These are phyloP conservation scores for Battus philenor DNA, from an alignment of 1,140 invertebrate genomes.

Conservation along the genomic window DNA sequence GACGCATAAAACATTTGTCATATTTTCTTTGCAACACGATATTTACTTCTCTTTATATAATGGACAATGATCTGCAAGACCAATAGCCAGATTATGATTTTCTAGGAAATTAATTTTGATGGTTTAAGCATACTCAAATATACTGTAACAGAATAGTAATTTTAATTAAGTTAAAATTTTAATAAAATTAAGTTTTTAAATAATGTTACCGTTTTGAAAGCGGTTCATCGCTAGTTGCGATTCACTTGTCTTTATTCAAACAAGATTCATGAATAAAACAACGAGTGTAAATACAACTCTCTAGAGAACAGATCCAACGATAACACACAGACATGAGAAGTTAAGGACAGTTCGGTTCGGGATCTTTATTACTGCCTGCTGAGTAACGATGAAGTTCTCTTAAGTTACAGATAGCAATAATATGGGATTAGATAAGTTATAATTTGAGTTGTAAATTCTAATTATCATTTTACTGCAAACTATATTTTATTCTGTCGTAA, in stretches of 20 bases:
- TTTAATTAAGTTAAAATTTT: too few relatives aligned
- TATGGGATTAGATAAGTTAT: constrained; percentile 44
- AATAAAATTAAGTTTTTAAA: too few relatives aligned
- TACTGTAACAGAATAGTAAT: too few relatives aligned
- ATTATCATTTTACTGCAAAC: not conserved
- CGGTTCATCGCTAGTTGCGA: constrained; percentile 24
- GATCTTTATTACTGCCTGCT: constrained; percentile 46
- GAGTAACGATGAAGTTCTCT: constrained; percentile 42
- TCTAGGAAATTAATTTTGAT: too few relatives aligned
- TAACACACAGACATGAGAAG: constrained; percentile 43
- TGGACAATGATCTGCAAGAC: too few relatives aligned
- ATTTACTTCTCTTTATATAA: too few relatives aligned
- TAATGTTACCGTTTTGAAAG: constrained; percentile 39
- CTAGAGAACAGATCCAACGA: constrained; percentile 47
- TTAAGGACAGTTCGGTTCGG: constrained; percentile 52
- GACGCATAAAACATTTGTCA: too few relatives aligned
- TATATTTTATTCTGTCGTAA: not conserved
- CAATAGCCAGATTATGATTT: too few relatives aligned
- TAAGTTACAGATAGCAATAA: constrained; percentile 47
- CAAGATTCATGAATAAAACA: constrained; percentile 62
- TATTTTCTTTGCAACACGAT: too few relatives aligned
- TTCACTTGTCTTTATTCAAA: constrained; percentile 64
- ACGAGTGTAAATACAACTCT: constrained; percentile 54
- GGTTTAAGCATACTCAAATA: too few relatives aligned
- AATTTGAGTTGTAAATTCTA: constrained; percentile 40